Base-by-base conservation (phyloP, 2,888 invertebrate species). In the Pomacea canaliculata region DNA sequence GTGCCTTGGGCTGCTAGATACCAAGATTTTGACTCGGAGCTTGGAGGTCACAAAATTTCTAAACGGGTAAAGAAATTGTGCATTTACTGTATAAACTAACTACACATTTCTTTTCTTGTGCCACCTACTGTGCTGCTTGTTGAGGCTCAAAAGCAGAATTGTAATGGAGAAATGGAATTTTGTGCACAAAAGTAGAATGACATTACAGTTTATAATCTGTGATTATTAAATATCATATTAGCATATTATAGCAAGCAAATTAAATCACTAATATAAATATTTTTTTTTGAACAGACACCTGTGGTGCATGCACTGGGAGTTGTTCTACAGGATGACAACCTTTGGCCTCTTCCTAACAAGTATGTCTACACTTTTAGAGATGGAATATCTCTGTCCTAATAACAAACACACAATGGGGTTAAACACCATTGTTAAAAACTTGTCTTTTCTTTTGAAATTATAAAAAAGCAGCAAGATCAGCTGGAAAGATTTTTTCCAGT, bases 221-320 rank as follows among this genome's bases (percentile, higher is more conserved):
- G 4, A 37, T 37, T 37, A 37, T 37, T 23, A 23, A 23, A 23
- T 23, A 23, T 23, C 23, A 23, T 23, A 23, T 23, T 23, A 23
- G 23, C 23, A 23, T 23, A 23, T 23, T 23, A 37, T 37, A 5
- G 37, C 37, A 37, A 37, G 37, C 37, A 37, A 1, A 37, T 37
- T 37, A 1, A 37, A 37, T 56, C 1, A 56, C 51, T 59, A 13
- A 23, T 48, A 67, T 48, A 16, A 7, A 23, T 7, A n/a, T 68
- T 60, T 19, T 71, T 62, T 76, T 72, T n/a, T 63, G 84, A 83
- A 23, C 82, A 89, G 89, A 91, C 91, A 8, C 91, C 91, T 46
- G 89, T 91, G 49, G 85, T 91, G 48, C 90, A 91, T 75, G 90
- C 91, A 46, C 78, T 91, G 18, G 91, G 91, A 18, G 91, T 91